Conservation (phyloP, 2,113 vertebrate species). For the Plestiodon gilberti region DNA sequence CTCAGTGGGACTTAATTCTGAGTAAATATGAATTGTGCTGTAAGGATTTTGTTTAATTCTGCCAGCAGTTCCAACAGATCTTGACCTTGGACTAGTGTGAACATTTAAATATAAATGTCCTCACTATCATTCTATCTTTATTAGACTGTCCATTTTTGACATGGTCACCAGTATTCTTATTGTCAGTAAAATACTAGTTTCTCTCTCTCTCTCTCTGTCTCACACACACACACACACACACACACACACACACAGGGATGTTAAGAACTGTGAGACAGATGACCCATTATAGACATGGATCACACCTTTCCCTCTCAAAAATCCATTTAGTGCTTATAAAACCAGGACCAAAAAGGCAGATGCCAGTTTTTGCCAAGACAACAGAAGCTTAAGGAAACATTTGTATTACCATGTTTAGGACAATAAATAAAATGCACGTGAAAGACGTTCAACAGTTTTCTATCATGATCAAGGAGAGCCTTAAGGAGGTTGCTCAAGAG, state of each 20-base stretch:
- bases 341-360: neutral
- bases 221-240: neutral
- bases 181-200: neutral
- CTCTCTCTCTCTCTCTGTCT: neutral
- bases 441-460: neutral
- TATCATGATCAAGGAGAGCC: neutral
- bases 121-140: neutral
- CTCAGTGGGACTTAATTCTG: too few relatives aligned
- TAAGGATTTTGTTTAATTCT: slow-evolving; percentile 22
- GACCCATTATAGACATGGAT: neutral
- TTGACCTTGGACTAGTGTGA: neutral
- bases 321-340: neutral
- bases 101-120: neutral
- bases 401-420: neutral
- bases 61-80: neutral
- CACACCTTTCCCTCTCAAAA: neutral
- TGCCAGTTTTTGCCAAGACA: neutral
- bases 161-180: neutral
- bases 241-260: too few relatives aligned
- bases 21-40: too few relatives aligned
- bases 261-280: neutral
- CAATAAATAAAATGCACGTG: neutral
- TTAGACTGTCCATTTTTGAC: neutral
- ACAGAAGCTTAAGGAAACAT: rapidly evolving
- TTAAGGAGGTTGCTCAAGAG: slow-evolving; percentile 9